Evolutionary conservation across 2,888 invertebrate genomes (phyloP).

Genomic region (Antheraea yamamai): DNA sequence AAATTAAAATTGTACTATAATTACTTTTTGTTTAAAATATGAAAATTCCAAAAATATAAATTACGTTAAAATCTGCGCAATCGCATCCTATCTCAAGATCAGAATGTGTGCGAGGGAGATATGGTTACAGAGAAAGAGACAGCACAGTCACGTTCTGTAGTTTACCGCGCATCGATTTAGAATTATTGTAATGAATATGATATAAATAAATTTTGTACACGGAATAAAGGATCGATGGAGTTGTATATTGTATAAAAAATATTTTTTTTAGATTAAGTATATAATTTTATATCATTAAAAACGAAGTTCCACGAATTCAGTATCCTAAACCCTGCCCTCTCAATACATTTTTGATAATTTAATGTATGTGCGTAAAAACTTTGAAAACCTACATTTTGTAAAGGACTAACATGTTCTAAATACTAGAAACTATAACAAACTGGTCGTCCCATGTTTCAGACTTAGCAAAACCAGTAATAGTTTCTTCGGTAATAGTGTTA

Average conservation of each 20-base stretch:
- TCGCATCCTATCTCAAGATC: conserved; percentile 3
- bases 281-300: neutral
- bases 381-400: no score
- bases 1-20: neutral
- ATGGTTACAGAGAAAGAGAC: conserved; percentile 10
- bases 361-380: no score
- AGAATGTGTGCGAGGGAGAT: neutral
- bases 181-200: conserved; percentile 25
- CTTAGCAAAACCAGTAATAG: no score
- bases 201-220: conserved; percentile 50
- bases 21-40: neutral
- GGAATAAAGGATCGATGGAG: conserved; percentile 11
- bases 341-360: no score
- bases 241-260: neutral
- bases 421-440: no score
- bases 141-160: conserved; percentile 22
- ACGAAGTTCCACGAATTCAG: no score
- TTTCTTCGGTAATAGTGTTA: no score
- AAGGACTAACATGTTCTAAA: no score
- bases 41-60: neutral
- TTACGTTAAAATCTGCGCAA: conserved; percentile 10
- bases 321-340: no score
- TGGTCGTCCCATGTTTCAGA: no score
- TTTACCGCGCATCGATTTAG: conserved; percentile 26
- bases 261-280: neutral